Conservation (phyloP, 1,140 invertebrate genomes). For the Platorchestia sp. region DNA sequence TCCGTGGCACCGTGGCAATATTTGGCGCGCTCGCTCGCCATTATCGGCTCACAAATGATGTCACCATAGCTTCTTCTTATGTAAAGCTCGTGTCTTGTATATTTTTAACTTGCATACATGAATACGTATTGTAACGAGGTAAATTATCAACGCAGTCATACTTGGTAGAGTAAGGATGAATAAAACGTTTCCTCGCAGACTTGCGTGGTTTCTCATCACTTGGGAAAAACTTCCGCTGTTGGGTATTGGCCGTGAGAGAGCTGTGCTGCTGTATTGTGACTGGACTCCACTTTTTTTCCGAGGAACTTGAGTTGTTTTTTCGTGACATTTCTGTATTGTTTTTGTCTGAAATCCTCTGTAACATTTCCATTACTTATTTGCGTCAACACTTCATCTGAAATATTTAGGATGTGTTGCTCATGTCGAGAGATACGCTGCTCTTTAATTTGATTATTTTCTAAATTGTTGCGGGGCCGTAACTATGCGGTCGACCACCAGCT, state of each 20-base stretch:
- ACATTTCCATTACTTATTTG: not conserved
- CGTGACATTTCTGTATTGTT: not conserved
- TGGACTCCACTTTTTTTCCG: not conserved
- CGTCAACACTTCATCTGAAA: not conserved
- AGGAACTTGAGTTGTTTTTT: not conserved
- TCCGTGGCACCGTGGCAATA: constrained; percentile 9
- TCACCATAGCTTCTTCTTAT: constrained; percentile 6
- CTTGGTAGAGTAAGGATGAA: not conserved
- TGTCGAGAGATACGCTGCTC: not conserved
- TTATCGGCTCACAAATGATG: constrained; percentile 16
- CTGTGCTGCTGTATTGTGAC: not conserved
- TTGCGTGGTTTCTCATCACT: not conserved
- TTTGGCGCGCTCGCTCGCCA: not conserved
- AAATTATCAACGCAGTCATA: not conserved
- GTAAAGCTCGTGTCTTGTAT: not conserved
- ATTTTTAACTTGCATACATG: not conserved
- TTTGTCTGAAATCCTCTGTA: not conserved
- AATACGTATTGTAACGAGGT: not conserved
- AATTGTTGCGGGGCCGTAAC: not conserved
- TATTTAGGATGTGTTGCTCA: not conserved
- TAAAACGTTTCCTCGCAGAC: not conserved
- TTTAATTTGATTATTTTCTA: not conserved
- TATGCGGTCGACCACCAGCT: not conserved
- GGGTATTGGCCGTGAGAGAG: not conserved
- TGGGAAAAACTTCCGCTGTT: not conserved